Conservation (phyloP, 2,888 invertebrate species). For the Diaperis boleti region DNA sequence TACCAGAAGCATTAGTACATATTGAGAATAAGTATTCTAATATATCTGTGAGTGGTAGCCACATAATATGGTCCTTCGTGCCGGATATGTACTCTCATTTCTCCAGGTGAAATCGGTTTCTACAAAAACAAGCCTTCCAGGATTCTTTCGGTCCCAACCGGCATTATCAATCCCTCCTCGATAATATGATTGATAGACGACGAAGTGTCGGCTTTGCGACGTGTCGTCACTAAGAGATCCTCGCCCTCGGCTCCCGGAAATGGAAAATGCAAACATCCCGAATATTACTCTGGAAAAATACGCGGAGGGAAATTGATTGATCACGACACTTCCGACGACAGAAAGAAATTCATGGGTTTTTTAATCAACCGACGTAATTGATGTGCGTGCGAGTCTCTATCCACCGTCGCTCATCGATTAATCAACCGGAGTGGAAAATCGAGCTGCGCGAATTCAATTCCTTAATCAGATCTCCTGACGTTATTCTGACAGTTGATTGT, state of each 20-base stretch:
- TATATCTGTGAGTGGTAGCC: no score
- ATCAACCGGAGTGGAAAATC: constrained; percentile 15
- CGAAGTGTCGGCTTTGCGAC: constrained; percentile 23
- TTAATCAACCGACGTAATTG: constrained; percentile 20
- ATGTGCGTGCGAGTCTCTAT: constrained; percentile 11
- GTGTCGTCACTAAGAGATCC: constrained; percentile 26
- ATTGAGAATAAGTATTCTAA: no score
- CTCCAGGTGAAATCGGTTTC: background rate
- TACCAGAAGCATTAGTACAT: no score
- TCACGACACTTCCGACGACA: constrained; percentile 12
- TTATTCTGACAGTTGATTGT: no score
- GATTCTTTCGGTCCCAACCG: background rate
- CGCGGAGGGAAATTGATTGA: constrained; percentile 18
- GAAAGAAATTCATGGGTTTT: constrained; percentile 21
- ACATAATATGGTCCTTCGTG: no score
- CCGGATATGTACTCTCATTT: no score
- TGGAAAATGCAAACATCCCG: constrained; percentile 26
- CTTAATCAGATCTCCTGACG: constrained; percentile 3
- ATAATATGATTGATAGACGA: constrained; percentile 34
- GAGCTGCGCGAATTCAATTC: constrained; percentile 3
- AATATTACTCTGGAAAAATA: constrained; percentile 15
- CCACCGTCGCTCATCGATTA: constrained; percentile 9
- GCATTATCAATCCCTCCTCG: constrained; percentile 5
- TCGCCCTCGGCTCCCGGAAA: constrained; percentile 8
- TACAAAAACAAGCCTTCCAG: constrained; percentile 1